Percentiles rank a stretch among this genome's conserved stretches.
These are phyloP conservation scores for Petrolisthes manimaculis DNA, from an alignment of 2,888 invertebrate species.

Conservation along the genomic window DNA sequence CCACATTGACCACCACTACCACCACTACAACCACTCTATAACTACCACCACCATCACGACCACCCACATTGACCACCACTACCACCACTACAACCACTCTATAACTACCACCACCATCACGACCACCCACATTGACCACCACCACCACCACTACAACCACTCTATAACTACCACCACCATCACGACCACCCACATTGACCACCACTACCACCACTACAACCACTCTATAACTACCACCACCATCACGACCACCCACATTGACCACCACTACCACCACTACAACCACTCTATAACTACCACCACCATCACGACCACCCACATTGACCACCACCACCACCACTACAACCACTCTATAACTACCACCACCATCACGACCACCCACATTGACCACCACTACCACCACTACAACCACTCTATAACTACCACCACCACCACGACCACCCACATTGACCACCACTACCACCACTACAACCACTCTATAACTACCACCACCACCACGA, in stretches of 20 bases:
- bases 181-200: not conserved
- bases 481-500: not conserved
- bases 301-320: not conserved
- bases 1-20: too few relatives aligned
- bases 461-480: not conserved
- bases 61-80: too few relatives aligned
- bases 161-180: too few relatives aligned
- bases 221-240: not conserved
- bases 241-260: not conserved
- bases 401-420: not conserved
- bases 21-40: too few relatives aligned
- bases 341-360: not conserved
- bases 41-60: too few relatives aligned
- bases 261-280: not conserved
- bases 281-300: not conserved
- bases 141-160: too few relatives aligned
- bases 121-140: too few relatives aligned
- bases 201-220: not conserved
- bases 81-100: too few relatives aligned
- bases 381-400: not conserved
- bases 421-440: not conserved
- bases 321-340: not conserved
- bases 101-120: too few relatives aligned
- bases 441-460: not conserved
- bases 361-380: not conserved